Evolutionary conservation across 1,140 invertebrate genomes (phyloP).

Genomic region (Aporrectodea caliginosa): DNA sequence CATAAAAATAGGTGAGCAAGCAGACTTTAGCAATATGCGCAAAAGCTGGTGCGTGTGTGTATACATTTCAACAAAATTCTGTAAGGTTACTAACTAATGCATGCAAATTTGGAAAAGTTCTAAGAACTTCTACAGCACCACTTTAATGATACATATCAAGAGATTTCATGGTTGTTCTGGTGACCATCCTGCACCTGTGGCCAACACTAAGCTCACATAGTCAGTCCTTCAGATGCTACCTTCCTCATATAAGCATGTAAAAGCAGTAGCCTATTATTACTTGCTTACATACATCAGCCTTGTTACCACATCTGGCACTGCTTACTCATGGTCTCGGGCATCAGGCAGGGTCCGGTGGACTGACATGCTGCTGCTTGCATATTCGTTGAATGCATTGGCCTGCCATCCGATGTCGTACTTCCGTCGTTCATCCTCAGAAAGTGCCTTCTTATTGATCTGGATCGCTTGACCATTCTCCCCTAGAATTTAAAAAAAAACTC

Average conservation of each 20-base stretch:
- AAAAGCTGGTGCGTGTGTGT: no score
- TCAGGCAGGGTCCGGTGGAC: constrained; percentile 82
- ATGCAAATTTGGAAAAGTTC: no score
- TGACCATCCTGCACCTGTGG: not conserved
- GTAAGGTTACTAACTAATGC: no score
- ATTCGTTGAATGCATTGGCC: constrained; percentile 97
- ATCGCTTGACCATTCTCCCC: constrained; percentile 84
- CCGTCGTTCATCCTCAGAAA: constrained; percentile 75
- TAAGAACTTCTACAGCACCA: no score
- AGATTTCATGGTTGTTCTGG: not conserved
- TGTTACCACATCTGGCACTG: not conserved
- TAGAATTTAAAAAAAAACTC: no score
- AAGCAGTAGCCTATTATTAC: not conserved
- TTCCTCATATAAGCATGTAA: not conserved
- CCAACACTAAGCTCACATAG: not conserved
- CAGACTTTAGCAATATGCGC: no score
- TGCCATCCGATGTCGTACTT: constrained; percentile 88
- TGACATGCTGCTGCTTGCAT: constrained; percentile 90
- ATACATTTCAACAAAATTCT: no score
- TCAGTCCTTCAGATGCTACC: not conserved
- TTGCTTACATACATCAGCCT: not conserved
- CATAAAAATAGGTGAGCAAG: no score
- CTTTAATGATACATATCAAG: not conserved
- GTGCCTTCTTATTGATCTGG: constrained; percentile 70
- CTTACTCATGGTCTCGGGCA: constrained; percentile 85